Conservation (phyloP, 2,797 vertebrate genomes). For the Sebastes baramenuke region DNA sequence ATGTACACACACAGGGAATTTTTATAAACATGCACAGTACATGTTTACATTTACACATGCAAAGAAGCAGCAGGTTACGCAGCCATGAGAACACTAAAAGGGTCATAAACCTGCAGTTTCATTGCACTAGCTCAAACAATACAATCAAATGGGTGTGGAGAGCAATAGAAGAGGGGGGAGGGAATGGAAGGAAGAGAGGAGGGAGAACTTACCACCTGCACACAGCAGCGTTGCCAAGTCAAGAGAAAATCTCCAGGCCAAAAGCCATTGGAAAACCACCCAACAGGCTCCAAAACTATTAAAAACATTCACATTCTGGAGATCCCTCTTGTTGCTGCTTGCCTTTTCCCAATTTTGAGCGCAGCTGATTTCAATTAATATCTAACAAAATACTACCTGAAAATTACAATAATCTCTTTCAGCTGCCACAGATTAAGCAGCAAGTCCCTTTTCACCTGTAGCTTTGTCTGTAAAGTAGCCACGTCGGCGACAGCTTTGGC, state of each 20-base stretch:
- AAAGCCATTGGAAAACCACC: constrained; percentile 9
- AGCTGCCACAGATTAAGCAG: not conserved
- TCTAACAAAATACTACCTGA: not conserved
- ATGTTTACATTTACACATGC: not conserved
- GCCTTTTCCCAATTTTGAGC: not conserved
- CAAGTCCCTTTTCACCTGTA: not conserved
- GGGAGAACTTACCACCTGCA: not conserved
- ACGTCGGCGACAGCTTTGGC: too few relatives aligned
- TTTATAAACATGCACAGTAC: not conserved
- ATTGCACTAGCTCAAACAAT: not conserved
- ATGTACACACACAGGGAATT: not conserved
- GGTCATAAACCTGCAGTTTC: constrained; percentile 6
- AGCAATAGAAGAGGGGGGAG: not conserved
- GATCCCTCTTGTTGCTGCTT: not conserved
- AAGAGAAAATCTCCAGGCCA: constrained; percentile 6
- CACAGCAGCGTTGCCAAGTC: not conserved
- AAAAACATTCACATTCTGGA: not conserved
- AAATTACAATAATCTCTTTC: not conserved
- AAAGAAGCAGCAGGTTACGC: not conserved
- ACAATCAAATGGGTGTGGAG: not conserved
- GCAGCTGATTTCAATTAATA: not conserved
- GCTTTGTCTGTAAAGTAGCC: not conserved
- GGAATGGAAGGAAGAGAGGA: not conserved
- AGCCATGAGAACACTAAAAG: constrained; percentile 1
- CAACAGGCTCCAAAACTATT: not conserved